Base-by-base conservation (phyloP, 1,140 invertebrate species). In the Drosophila repleta region DNA sequence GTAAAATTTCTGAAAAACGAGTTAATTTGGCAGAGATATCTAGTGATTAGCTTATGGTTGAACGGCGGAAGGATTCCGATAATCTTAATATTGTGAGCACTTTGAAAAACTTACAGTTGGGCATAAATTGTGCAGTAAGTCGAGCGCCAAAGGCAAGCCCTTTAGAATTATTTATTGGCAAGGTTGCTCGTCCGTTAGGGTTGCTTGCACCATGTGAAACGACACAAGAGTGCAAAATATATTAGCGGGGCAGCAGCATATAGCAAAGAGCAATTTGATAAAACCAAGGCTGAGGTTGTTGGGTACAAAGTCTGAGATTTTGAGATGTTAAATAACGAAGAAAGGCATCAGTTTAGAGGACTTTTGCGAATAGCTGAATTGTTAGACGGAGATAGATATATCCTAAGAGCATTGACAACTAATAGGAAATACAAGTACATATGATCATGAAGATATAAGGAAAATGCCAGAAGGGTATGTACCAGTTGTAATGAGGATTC, bases 11-110 rank as follows among this genome's bases (percentile, higher is more conserved):
- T 13, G 55, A 66, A 51, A 58, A 57, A 49, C 45, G 53, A 57
- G 53, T 66, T 41, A 49, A 51, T 49, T 21, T 61, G 17, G 39
- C 49, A 64, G 51, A 53, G 35, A 64, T 64, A 29, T 53, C 61
- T 11, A 41, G 20, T 17, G 35, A 64, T 32, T 53, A 15, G 49
- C 49, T 64, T 43, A 52, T 53, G 49, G 49, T 37, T 11, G 49
- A 53, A 64, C 21, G 53, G 21, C 37, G 20, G n/a, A 17, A 39
- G 35, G 58, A 61, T 61, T 37, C 58, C 13, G 21, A 53, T 53
- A 5, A 4, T 24, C 24, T 53, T 46, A 24, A 20, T 58, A 49
- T 10, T 55, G 29, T 32, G 29, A 32, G n/a, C n/a, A n/a, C n/a
- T n/a, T n/a, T n/a, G n/a, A n/a, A n/a, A n/a, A n/a, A n/a, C n/a